phyloP scores from a whole-genome alignment of 2,113 vertebrate genomes.

The Pseudorhombus dupliciocellatus region DNA sequence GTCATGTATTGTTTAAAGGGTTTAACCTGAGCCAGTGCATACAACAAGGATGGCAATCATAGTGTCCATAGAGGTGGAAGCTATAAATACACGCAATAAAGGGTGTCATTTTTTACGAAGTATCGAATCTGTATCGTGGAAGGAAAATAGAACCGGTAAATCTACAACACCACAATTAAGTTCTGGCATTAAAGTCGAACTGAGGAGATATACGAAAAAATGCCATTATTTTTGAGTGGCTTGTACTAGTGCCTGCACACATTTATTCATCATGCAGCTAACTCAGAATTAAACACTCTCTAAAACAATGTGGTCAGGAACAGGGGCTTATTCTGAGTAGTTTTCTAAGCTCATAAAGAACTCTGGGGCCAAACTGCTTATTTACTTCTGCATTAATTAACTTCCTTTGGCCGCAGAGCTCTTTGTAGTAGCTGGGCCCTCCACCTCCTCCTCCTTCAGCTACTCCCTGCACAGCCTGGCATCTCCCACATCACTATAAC shows the following conservation, averaged over 20 bases:
- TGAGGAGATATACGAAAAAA: background rate
- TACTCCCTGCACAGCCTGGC: slow-evolving; percentile 73
- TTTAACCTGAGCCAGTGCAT: background rate
- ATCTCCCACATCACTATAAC: slow-evolving; percentile 82
- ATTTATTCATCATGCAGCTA: background rate
- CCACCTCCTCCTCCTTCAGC: slow-evolving; percentile 46
- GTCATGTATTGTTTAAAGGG: background rate
- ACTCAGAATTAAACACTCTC: background rate
- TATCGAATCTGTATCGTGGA: too few relatives aligned
- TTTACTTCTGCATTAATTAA: slow-evolving; percentile 78
- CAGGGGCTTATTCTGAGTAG: slow-evolving; percentile 33
- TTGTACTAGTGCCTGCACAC: background rate
- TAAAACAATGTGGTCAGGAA: slow-evolving; percentile 27
- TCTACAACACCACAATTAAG: too few relatives aligned
- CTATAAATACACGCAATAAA: background rate
- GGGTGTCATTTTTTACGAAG: background rate
- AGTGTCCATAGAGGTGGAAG: background rate
- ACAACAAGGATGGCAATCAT: background rate
- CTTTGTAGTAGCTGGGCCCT: slow-evolving; percentile 64
- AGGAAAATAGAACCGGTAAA: too few relatives aligned
- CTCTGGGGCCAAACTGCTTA: slow-evolving; percentile 50
- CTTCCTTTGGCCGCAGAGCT: slow-evolving; percentile 61
- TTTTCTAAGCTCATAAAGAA: slow-evolving; percentile 50
- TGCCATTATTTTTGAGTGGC: slow-evolving; percentile 3
- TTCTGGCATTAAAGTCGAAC: slow-evolving; percentile 4